Percentiles rank a stretch among this genome's conserved stretches.
phyloP scores from a whole-genome alignment of 2,113 vertebrate genomes.

The Platichthys stellatus region DNA sequence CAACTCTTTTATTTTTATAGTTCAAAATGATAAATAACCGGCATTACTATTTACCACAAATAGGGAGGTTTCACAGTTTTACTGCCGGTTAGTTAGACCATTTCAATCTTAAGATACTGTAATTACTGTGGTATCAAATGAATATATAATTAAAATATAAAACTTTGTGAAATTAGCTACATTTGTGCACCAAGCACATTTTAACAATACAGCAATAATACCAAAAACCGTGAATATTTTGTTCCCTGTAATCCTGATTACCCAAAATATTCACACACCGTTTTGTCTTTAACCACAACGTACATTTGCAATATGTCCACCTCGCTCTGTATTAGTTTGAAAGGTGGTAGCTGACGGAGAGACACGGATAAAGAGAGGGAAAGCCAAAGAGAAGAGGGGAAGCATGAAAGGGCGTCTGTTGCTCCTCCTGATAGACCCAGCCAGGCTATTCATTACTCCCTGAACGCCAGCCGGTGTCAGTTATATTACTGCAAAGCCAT shows the following conservation, averaged over 20 bases:
- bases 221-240: too few relatives aligned
- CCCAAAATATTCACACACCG: too few relatives aligned
- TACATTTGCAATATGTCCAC: too few relatives aligned
- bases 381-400: constrained; percentile 11
- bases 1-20: background rate
- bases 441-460: constrained; percentile 76
- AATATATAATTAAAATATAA: too few relatives aligned
- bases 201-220: background rate
- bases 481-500: constrained; percentile 74
- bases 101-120: too few relatives aligned
- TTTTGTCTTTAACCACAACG: constrained; percentile 2
- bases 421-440: constrained; percentile 67
- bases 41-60: background rate
- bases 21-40: background rate
- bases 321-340: background rate
- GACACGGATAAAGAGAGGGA: background rate
- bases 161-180: too few relatives aligned
- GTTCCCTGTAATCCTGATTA: too few relatives aligned
- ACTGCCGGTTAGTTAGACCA: too few relatives aligned
- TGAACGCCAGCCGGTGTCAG: constrained; percentile 70
- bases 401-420: constrained; percentile 50
- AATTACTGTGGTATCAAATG: too few relatives aligned
- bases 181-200: too few relatives aligned
- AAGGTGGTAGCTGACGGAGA: constrained; percentile 25
- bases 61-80: too few relatives aligned